Percentiles rank a stretch among this genome's conserved stretches.
Conservation (phyloP, 2,113 vertebrate genomes). For the Tychaedon coryphoeus region DNA sequence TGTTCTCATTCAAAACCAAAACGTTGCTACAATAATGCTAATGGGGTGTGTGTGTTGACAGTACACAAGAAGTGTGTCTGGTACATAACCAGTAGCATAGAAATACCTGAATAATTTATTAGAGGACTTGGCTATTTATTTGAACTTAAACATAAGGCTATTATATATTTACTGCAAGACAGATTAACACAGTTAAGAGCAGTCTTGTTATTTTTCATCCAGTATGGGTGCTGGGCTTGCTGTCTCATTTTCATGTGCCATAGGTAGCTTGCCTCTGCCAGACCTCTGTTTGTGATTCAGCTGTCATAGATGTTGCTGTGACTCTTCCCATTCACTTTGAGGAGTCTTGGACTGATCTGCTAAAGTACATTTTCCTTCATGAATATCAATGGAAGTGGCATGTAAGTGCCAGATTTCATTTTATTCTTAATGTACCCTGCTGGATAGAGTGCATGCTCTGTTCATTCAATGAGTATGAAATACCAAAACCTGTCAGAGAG, state of each 20-base stretch:
- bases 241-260: neutral
- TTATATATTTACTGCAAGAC: neutral
- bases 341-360: neutral
- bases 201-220: neutral
- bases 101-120: neutral
- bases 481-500: neutral
- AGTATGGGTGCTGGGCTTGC: neutral
- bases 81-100: neutral
- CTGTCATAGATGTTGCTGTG: neutral
- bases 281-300: neutral
- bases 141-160: neutral
- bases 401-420: constrained; percentile 14
- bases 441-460: neutral
- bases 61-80: neutral
- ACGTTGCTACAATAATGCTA: neutral
- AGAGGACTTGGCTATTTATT: neutral
- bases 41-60: neutral
- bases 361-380: neutral
- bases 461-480: neutral
- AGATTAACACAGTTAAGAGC: neutral
- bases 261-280: neutral
- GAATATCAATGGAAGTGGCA: neutral
- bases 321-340: neutral
- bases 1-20: neutral
- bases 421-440: neutral